phyloP scores from a whole-genome alignment of 2,888 invertebrate species.

The Ischnura elegans region DNA sequence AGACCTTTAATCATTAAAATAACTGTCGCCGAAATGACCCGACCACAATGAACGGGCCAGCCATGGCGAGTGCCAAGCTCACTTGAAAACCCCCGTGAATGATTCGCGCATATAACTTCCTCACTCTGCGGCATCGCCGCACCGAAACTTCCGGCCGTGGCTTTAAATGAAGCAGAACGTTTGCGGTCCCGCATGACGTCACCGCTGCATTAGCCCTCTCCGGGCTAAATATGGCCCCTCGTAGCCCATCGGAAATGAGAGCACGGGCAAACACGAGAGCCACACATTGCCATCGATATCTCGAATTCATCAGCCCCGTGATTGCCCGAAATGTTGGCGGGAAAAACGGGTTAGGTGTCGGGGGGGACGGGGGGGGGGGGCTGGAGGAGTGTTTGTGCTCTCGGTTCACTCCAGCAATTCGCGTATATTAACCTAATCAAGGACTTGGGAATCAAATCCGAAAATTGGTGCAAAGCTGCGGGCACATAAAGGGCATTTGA shows the following conservation, averaged over 20 bases:
- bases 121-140: neutral
- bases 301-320: neutral
- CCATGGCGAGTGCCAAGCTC: neutral
- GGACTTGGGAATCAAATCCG: neutral
- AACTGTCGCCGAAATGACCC: neutral
- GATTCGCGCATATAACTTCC: neutral
- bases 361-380: neutral
- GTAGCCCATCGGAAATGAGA: neutral
- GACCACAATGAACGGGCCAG: neutral
- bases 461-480: neutral
- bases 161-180: conserved; percentile 24
- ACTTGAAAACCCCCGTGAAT: neutral
- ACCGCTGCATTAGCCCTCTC: neutral
- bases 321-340: neutral
- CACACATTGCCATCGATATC: neutral
- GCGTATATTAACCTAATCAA: conserved; percentile 18
- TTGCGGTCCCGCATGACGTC: neutral
- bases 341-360: neutral
- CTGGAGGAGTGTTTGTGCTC: too few relatives aligned
- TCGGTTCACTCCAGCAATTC: neutral
- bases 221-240: neutral
- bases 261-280: neutral
- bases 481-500: conserved; percentile 3
- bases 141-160: neutral
- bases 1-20: neutral